Base-by-base conservation (phyloP, 2,888 invertebrate genomes). In the Cataglyphis albicans region DNA sequence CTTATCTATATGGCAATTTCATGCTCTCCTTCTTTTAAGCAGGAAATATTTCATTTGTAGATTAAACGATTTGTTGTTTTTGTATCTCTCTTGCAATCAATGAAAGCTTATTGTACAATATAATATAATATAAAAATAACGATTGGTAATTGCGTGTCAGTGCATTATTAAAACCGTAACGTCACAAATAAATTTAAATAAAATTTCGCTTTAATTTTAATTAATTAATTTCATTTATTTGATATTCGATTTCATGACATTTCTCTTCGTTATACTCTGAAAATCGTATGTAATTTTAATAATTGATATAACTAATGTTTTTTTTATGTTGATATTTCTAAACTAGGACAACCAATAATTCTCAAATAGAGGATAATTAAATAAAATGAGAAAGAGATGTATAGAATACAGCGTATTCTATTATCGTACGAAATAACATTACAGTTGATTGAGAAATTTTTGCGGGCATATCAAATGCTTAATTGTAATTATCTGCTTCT, bases 401-500 rank as follows among this genome's bases (percentile, higher is more conserved):
- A 12, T 41, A 25, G 6, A 3, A 15, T 15, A 7, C 32, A 21
- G 48, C n/a, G 55, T 38, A 15, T 3, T 35, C 21, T 12, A 3
- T 21, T 52, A 6, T 35, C 35, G 1, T 52, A 25, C 0, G 25
- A 48, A 12, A 5, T 55, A 25, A 75, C 15, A 12, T 38, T 29
- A 38, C 25, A n/a, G 10, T 7, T 64, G 18, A 52, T 25, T 44
- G 32, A 78, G 9, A 67, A 41, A 52, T 52, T 25, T 64, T 52
- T 55, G 38, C 12, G 1, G 3, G 7, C 21, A 1, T 57, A 35
- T 75, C 18, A 32, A 63, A 25, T 25, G 15, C 29, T 80, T 80
- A 61, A 80, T 68, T 21, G 12, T 18, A 48, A 61, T 68, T 21
- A 59, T 59, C 44, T 35, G 57, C 35, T 80, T 80, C 59, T 25